Evolutionary conservation across 92 coral and sea anemone genomes (phyloP).

Genomic region (Bergia puertoricense): DNA sequence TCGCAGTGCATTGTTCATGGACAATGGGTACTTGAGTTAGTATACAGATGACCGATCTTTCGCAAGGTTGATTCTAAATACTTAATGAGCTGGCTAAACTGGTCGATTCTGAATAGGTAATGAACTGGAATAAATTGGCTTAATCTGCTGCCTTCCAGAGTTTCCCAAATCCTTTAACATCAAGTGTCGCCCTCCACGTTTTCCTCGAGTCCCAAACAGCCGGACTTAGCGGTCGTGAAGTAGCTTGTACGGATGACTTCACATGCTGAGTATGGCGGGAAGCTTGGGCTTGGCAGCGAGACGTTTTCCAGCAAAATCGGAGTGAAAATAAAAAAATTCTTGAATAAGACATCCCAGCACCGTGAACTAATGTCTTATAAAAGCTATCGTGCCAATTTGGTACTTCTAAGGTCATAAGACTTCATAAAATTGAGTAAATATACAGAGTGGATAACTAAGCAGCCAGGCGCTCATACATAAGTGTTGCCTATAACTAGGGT

Average conservation of each 20-base stretch:
- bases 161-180: background rate
- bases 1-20: no score
- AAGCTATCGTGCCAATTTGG: background rate
- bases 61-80: no score
- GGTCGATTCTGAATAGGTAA: conserved; percentile 1
- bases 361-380: background rate
- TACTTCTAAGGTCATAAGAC: background rate
- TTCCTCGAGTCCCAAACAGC: conserved; percentile 8
- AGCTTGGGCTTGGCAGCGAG: no score
- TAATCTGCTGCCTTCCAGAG: background rate
- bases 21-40: no score
- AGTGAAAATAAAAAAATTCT: conserved; percentile 7
- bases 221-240: background rate
- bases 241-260: background rate
- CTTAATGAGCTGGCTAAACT: background rate
- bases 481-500: no score
- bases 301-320: background rate
- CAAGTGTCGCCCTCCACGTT: conserved; percentile 1
- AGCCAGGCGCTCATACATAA: conserved; percentile 19
- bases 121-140: background rate
- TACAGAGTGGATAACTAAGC: conserved; percentile 18
- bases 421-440: background rate
- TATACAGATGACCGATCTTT: no score
- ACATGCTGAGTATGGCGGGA: no score
- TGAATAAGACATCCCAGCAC: conserved; percentile 4